A percentile compares a stretch with the other conserved stretches of the same genome.
These are phyloP conservation scores for Rhodinocichla rosea DNA, from an alignment of 2,113 vertebrate genomes.

Conservation along the genomic window DNA sequence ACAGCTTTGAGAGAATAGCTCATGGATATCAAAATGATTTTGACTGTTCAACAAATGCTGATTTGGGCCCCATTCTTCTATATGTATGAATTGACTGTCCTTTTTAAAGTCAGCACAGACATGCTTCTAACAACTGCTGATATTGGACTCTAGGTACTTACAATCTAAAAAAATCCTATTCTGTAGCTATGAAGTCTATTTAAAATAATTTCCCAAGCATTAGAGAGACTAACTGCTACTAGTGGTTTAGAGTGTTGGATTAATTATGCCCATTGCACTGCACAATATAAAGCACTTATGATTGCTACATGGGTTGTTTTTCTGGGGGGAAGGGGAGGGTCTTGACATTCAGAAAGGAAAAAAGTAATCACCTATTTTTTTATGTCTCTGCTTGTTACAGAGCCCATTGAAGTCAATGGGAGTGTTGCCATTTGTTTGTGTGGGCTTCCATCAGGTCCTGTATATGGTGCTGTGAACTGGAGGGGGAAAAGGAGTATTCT, in stretches of 20 bases:
- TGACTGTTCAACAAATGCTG: not conserved
- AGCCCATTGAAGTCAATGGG: not conserved
- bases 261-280: constrained; percentile 19
- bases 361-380: constrained; percentile 25
- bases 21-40: not conserved
- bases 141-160: not conserved
- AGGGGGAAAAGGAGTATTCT: not conserved
- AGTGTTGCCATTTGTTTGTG: constrained; percentile 16
- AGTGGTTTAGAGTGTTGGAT: not conserved
- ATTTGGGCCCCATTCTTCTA: not conserved
- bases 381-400: not conserved
- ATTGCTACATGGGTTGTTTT: constrained; percentile 6
- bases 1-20: not conserved
- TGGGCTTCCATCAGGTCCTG: not conserved
- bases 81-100: not conserved
- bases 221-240: constrained; percentile 6
- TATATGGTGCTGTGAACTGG: not conserved
- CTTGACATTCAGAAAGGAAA: not conserved
- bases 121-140: not conserved
- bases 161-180: not conserved
- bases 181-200: not conserved
- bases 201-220: constrained; percentile 32
- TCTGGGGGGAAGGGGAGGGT: not conserved
- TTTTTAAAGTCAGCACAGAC: not conserved
- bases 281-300: not conserved